Conservation (phyloP, 2,888 invertebrate genomes). For the Meteorus colon region DNA sequence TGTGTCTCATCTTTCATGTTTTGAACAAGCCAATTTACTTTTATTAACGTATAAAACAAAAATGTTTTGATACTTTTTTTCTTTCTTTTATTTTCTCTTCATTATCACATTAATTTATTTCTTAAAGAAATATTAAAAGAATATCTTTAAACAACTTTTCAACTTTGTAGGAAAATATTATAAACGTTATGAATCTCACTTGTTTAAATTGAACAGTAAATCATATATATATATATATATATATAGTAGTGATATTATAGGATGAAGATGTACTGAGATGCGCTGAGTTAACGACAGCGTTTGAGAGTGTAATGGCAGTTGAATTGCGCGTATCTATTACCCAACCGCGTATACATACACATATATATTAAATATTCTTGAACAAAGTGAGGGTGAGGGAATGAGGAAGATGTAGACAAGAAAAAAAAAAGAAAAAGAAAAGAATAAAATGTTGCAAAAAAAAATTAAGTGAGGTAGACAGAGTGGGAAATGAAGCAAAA, state of each 20-base stretch:
- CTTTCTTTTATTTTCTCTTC: not conserved
- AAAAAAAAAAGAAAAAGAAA: not conserved
- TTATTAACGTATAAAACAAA: not conserved
- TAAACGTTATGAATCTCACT: not conserved
- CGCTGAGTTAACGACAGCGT: constrained; percentile 31
- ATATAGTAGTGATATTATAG: constrained; percentile 32
- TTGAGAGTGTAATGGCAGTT: constrained; percentile 34
- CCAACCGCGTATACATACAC: not conserved
- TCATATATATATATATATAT: not conserved
- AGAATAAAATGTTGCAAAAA: not conserved
- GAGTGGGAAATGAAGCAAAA: constrained; percentile 7
- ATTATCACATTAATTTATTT: constrained; percentile 20
- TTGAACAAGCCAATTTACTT: too few relatives aligned
- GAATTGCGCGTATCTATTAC: constrained; percentile 20
- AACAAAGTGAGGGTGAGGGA: constrained; percentile 12
- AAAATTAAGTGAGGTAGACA: not conserved
- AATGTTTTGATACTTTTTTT: not conserved
- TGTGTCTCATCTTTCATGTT: too few relatives aligned
- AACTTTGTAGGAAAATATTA: not conserved
- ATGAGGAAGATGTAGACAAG: not conserved
- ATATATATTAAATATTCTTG: not conserved
- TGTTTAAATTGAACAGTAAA: constrained; percentile 1
- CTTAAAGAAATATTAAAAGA: not conserved
- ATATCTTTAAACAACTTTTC: not conserved
- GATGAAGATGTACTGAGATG: constrained; percentile 30